A percentile compares a stretch with the other conserved stretches of the same genome.
Conservation (phyloP, 2,797 vertebrate genomes). For the Lacerta bilineata region DNA sequence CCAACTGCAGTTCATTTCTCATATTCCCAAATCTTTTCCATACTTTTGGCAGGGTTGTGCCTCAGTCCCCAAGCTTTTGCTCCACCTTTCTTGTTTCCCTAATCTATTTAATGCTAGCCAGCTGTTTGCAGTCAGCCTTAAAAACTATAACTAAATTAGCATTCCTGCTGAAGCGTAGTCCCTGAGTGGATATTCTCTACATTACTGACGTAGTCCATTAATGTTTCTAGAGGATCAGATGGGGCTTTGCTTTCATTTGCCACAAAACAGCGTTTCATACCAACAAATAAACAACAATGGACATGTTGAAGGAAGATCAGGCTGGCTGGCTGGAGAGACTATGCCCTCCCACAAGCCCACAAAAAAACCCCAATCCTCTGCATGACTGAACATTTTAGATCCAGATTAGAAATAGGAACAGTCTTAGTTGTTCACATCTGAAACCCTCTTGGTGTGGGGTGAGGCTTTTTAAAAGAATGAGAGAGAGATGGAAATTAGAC, state of each 20-base stretch:
- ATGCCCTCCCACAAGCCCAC: background rate
- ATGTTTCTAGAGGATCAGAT: slow-evolving; percentile 69
- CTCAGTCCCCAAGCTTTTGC: slow-evolving; percentile 67
- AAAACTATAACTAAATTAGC: slow-evolving; percentile 76
- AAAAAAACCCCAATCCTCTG: background rate
- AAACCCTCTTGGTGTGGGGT: background rate
- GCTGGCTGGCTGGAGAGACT: background rate
- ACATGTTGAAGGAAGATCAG: background rate
- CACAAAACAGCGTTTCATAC: slow-evolving; percentile 63
- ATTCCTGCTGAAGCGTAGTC: slow-evolving; percentile 74
- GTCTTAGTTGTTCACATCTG: background rate
- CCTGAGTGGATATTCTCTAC: slow-evolving; percentile 67
- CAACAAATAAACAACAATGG: slow-evolving; percentile 49
- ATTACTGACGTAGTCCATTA: slow-evolving; percentile 69
- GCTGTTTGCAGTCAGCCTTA: slow-evolving; percentile 76
- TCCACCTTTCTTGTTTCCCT: slow-evolving; percentile 76
- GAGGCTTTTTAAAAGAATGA: background rate
- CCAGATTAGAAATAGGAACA: background rate
- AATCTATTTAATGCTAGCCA: slow-evolving; percentile 74
- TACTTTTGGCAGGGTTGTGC: slow-evolving; percentile 74
- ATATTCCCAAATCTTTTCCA: slow-evolving; percentile 76
- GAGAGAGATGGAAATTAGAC: background rate
- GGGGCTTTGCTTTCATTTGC: slow-evolving; percentile 67
- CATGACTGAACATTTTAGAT: background rate
- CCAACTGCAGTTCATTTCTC: slow-evolving; percentile 56